These are phyloP conservation scores for Phyllotreta striolata DNA, from an alignment of 2,888 invertebrate species.

Conservation along the genomic window DNA sequence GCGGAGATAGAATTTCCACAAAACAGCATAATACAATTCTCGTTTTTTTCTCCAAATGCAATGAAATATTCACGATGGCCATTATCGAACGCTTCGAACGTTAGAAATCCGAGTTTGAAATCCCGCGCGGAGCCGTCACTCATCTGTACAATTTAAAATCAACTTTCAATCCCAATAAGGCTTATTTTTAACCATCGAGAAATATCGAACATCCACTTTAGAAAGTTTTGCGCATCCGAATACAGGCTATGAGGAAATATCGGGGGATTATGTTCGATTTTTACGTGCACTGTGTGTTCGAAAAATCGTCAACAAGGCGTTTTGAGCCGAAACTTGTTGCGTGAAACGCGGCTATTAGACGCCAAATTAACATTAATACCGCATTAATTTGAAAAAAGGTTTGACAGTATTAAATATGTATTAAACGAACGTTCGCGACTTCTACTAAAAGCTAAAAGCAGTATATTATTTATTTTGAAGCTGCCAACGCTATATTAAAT, in stretches of 20 bases:
- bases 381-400: too few species aligned
- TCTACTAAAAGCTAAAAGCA: too few species aligned
- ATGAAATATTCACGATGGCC: conserved; percentile 16
- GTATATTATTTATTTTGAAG: too few species aligned
- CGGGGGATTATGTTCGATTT: background rate
- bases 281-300: too few species aligned
- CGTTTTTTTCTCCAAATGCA: conserved; percentile 2
- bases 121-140: conserved; percentile 19
- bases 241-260: background rate
- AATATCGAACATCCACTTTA: conserved; percentile 10
- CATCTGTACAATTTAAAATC: conserved; percentile 26
- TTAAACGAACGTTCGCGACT: too few species aligned
- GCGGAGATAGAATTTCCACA: background rate
- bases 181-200: conserved; percentile 17
- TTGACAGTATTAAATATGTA: too few species aligned
- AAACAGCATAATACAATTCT: conserved; percentile 1
- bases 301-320: too few species aligned
- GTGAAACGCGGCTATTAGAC: too few species aligned
- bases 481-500: too few species aligned
- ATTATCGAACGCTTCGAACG: conserved; percentile 10
- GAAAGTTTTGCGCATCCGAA: too few species aligned
- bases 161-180: conserved; percentile 2
- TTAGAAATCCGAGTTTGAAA: conserved; percentile 9
- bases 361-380: too few species aligned
- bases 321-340: too few species aligned